Evolutionary conservation across 1,140 invertebrate species (phyloP).

Genomic region (Chelonus insularis): DNA sequence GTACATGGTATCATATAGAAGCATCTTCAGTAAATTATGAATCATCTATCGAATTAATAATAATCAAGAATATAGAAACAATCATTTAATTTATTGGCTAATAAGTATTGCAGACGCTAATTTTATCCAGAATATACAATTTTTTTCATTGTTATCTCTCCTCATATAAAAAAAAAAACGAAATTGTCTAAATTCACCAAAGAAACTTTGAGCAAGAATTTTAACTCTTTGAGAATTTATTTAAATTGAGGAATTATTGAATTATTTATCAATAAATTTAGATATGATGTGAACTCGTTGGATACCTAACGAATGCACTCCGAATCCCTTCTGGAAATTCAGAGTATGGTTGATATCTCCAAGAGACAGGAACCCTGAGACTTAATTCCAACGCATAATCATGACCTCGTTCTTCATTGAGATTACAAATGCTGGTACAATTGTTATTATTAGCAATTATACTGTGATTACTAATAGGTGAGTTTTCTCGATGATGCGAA

Average conservation of each 20-base stretch:
- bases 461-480: conserved; percentile 34
- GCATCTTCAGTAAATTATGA: no score
- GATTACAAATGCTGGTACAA: conserved; percentile 46
- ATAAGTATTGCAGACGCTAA: no score
- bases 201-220: no score
- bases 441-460: conserved; percentile 47
- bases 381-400: conserved; percentile 48
- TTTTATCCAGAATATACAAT: no score
- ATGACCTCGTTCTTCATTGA: conserved; percentile 43
- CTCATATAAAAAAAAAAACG: no score
- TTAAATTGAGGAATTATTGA: no score
- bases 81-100: no score
- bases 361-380: conserved; percentile 48
- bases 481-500: conserved; percentile 20
- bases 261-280: conserved; percentile 28
- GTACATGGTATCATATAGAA: no score
- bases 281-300: conserved; percentile 42
- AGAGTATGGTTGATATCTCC: conserved; percentile 34
- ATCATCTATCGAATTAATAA: no score
- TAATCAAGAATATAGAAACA: no score
- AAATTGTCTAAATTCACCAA: no score
- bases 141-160: no score
- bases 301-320: conserved; percentile 55
- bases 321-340: conserved; percentile 42
- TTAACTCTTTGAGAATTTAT: not conserved